A percentile compares a stretch with the other conserved stretches of the same genome.
These are phyloP conservation scores for Linepithema humile DNA, from an alignment of 1,140 invertebrate species.

Conservation along the genomic window DNA sequence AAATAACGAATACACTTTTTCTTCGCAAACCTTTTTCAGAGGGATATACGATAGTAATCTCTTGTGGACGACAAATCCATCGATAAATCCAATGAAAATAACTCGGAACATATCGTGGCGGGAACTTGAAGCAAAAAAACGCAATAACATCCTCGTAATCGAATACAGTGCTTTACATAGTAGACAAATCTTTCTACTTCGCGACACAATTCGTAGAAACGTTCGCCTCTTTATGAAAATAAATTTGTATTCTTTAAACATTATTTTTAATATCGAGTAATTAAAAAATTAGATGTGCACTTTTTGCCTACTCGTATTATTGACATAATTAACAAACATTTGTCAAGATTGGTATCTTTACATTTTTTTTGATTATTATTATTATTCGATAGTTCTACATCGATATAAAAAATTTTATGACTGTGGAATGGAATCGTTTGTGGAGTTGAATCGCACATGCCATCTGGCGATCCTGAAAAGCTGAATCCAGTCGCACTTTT, in stretches of 20 bases:
- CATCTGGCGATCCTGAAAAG: background rate
- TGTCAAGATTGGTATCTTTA: background rate
- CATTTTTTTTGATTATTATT: background rate
- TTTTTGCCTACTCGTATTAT: too few species aligned
- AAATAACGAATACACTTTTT: background rate
- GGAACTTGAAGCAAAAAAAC: conserved; percentile 7
- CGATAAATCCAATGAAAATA: conserved; percentile 29
- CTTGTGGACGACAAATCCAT: background rate
- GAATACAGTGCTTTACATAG: conserved; percentile 62
- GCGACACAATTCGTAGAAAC: too few species aligned
- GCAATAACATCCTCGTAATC: conserved; percentile 35
- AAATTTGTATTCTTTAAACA: too few species aligned
- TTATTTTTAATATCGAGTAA: too few species aligned
- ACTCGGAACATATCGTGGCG: background rate
- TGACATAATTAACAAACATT: background rate
- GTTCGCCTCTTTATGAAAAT: too few species aligned
- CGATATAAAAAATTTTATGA: conserved; percentile 54
- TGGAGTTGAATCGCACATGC: conserved; percentile 19
- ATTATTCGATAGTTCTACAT: background rate
- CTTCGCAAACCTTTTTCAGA: background rate
- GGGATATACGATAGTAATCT: background rate
- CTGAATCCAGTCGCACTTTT: background rate
- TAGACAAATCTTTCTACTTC: conserved; percentile 65
- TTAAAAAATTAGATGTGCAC: too few species aligned
- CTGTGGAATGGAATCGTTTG: conserved; percentile 11